Base-by-base conservation (phyloP, 2,797 vertebrate species). In the Clarias platycephalus region DNA sequence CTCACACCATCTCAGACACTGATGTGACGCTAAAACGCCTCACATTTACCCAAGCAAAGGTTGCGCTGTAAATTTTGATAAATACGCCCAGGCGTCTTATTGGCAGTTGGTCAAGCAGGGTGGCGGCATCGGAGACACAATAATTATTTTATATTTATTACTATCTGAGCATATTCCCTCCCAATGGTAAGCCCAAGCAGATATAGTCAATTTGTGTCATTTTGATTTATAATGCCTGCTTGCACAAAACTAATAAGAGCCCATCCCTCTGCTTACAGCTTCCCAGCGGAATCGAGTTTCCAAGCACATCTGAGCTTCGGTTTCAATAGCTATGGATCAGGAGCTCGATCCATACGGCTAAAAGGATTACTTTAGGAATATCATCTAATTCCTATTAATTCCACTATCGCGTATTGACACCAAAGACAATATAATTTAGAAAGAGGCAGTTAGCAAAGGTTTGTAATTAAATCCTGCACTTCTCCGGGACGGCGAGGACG, bases 111-210 rank as follows among this genome's bases (percentile, higher is more conserved):
- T 89, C 85, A 86, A 80, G 70, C 72, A 70, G 72, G 63, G 75
- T 28, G 76, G 78, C 80, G 78, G 87, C 82, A 87, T 79, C 31
- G 37, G 87, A 63, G 87, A 87, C 67, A 89, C 85, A 89, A 85
- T 91, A 91, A 92, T 92, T 88, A 91, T 88, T 91, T 91, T 88
- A 91, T 92, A 90, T 84, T 84, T 90, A 88, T 91, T 91, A 91
- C 86, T 88, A 92, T 90, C 86, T 58, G 77, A 88, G 82, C 82
- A 85, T 86, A 85, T 88, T 91, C 80, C 87, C 91, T 91, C 85
- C 88, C 92, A 91, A 92, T 89, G 91, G 72, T 91, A 90, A 92
- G 89, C 85, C 87, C 84, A 84, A 86, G 90, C 89, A 88, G 85
- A 88, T 91, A 88, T 92, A 90, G 92, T 90, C 90, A 88, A 91